phyloP scores from a whole-genome alignment of 2,797 vertebrate species.

The Melanotaenia boesemani region DNA sequence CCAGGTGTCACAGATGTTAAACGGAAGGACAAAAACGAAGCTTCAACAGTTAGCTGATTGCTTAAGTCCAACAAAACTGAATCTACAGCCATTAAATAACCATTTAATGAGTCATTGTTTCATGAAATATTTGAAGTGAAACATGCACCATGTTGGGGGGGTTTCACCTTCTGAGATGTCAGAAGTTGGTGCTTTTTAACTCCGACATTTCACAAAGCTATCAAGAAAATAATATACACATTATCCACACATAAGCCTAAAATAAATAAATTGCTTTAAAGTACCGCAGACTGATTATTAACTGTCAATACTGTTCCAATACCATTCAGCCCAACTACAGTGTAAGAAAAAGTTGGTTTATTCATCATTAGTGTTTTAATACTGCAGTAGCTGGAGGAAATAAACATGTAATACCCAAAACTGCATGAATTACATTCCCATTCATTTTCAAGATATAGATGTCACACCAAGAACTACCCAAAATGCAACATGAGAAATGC shows the following conservation, averaged over 20 bases:
- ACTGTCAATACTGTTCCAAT: neutral
- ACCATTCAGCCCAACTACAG: conserved; percentile 3
- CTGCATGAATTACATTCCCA: conserved; percentile 25
- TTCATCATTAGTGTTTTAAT: neutral
- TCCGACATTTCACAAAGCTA: conserved; percentile 2
- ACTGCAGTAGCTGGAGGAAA: conserved; percentile 7
- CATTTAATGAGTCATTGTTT: neutral
- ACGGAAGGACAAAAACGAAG: neutral
- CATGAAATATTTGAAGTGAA: neutral
- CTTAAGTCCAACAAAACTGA: neutral
- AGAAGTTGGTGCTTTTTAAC: neutral
- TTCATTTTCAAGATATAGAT: conserved; percentile 10
- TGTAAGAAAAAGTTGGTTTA: conserved; percentile 9
- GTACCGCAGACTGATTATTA: neutral
- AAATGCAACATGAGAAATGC: conserved; percentile 39
- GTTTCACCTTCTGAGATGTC: neutral
- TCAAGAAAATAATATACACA: neutral
- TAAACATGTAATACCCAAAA: conserved; percentile 15
- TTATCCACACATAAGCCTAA: neutral
- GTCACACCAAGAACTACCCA: conserved; percentile 15
- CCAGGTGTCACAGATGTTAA: neutral
- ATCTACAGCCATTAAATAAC: neutral
- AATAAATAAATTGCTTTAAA: conserved; percentile 5
- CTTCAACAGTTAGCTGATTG: neutral
- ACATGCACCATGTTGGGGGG: neutral